Percentiles rank a stretch among this genome's conserved stretches.
Conservation (phyloP, 2,888 invertebrate species). For the Philaethria dido region DNA sequence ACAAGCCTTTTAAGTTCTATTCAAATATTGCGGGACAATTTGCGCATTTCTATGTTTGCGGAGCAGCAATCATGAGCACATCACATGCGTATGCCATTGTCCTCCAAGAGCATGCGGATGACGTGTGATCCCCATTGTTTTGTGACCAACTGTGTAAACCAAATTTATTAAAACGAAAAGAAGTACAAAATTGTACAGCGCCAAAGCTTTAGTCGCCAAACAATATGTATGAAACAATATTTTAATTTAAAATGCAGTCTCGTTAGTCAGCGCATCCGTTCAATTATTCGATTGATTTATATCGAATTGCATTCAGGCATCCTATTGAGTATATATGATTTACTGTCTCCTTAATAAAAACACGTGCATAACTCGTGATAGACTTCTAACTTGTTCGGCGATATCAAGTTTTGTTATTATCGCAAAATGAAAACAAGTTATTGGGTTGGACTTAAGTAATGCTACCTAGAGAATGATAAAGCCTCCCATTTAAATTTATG, state of each 20-base stretch:
- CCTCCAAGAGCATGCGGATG: slow-evolving; percentile 33
- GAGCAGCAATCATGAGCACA: slow-evolving; percentile 33
- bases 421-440: slow-evolving; percentile 24
- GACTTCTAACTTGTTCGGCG: slow-evolving; percentile 21
- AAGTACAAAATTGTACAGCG: not conserved
- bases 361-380: slow-evolving; percentile 50
- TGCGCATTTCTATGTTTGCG: slow-evolving; percentile 39
- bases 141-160: slow-evolving; percentile 29
- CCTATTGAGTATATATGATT: slow-evolving; percentile 50
- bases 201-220: not conserved
- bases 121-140: slow-evolving; percentile 39
- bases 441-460: slow-evolving; percentile 26
- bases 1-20: slow-evolving; percentile 34
- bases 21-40: slow-evolving; percentile 38
- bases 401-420: slow-evolving; percentile 24
- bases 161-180: slow-evolving; percentile 23
- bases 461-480: not conserved
- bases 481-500: not conserved
- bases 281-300: slow-evolving; percentile 28
- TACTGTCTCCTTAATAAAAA: slow-evolving; percentile 43
- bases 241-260: slow-evolving; percentile 29
- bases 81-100: slow-evolving; percentile 38
- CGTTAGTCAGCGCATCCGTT: slow-evolving; percentile 25
- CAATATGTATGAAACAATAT: slow-evolving; percentile 11
- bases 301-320: slow-evolving; percentile 34